Evolutionary conservation across 2,888 invertebrate genomes (phyloP), one percentile per base, ranked within the genome.

Genomic region (Apamea crenata): DNA sequence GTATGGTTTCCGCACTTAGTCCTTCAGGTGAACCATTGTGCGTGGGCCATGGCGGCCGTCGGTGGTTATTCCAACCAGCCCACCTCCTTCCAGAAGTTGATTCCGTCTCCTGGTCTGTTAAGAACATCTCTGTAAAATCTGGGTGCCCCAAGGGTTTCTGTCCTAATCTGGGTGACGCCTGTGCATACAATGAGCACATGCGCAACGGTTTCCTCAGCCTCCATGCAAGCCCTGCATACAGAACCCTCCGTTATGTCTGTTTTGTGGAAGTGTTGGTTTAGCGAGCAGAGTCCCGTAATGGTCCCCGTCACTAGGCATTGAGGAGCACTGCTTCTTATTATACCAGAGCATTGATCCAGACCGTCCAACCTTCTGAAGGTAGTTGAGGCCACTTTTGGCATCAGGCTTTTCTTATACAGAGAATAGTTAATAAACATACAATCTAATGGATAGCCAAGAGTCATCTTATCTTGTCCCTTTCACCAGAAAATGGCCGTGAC

Each of bases 391-490:
- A 56, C 6, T 53, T 32, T 56, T 56, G 56, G 56, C 12, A 25
- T 25, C 25, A 16, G 14, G 8, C 29, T 36, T 56, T 36, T 18
- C 36, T 71, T 53, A 56, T 61, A 14, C 2, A 14, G 12, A n/a
- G 7, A 7, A 59, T 40, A 14, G n/a, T 59, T 40, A 25, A 12
- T 12, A 10, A 6, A 36, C 53, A 53, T 36, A 12, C 32, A 75
- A 61, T 61, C 0, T 40, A 18, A 29, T 63, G 6, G 18, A 59
- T 50, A 29, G 68, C 18, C 36, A 16, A 74, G 32, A 81, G n/a
- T 32, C 56, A 69, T 76, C 36, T 36, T 74, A 78, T 79, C 16
- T 66, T 53, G 29, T 18, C 18, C 75, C 59, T 65, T 80, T 80
- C 50, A 82, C 67, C 2, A 21, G 18, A 44, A 25, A 71, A 36